Conservation (phyloP, 2,113 vertebrate species). For the Petaurus breviceps region DNA sequence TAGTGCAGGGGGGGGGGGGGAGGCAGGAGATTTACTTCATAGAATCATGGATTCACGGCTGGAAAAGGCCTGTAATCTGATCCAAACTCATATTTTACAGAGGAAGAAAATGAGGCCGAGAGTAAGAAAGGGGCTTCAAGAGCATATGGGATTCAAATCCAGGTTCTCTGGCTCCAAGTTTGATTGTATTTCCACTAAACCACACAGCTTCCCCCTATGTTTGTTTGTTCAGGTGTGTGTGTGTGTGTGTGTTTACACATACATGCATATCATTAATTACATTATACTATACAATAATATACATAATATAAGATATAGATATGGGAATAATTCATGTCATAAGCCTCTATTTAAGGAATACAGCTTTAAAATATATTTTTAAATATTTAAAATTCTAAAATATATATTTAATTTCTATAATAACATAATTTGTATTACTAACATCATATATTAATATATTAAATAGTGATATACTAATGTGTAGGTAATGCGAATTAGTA, state of each 20-base stretch:
- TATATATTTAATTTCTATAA: background rate
- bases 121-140: background rate
- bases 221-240: background rate
- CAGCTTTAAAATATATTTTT: background rate
- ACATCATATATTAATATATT: too few species aligned
- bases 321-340: background rate
- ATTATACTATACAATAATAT: background rate
- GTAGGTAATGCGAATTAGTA: too few species aligned
- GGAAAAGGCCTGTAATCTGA: background rate
- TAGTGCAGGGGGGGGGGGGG: fast-evolving
- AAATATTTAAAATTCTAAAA: too few species aligned
- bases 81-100: background rate
- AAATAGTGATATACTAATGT: too few species aligned
- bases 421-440: background rate
- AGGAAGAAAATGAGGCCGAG: background rate
- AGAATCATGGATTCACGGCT: background rate
- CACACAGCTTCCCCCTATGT: background rate
- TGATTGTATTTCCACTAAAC: background rate
- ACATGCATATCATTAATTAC: background rate
- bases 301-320: background rate
- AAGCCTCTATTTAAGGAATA: background rate
- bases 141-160: background rate
- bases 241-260: too few species aligned
- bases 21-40: background rate
- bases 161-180: background rate